phyloP scores from a whole-genome alignment of 2,797 vertebrate genomes.

The Danio jaintianensis region DNA sequence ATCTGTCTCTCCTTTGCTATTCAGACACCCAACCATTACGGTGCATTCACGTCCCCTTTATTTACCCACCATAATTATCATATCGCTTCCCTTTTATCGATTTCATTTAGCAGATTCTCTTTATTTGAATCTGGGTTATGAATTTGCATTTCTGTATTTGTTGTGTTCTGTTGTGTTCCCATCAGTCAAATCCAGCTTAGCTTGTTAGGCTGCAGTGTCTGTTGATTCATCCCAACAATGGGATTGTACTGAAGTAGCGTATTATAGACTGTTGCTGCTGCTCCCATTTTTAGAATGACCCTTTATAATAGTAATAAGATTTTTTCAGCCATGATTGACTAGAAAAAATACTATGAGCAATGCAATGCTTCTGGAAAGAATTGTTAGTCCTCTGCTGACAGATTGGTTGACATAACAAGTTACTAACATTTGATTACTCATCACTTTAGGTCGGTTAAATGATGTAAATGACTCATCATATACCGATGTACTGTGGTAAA shows the following conservation, averaged over 20 bases:
- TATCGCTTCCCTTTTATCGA: conserved; percentile 48
- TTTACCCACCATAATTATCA: conserved; percentile 39
- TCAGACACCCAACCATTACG: conserved; percentile 7
- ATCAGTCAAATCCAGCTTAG: conserved; percentile 8
- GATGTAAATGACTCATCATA: neutral
- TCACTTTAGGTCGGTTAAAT: conserved; percentile 8
- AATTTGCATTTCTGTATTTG: conserved; percentile 47
- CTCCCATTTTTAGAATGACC: neutral
- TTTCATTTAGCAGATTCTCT: conserved; percentile 40
- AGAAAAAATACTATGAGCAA: neutral
- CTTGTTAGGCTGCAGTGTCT: conserved; percentile 23
- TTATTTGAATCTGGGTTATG: conserved; percentile 28
- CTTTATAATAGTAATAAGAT: neutral
- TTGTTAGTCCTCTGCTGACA: conserved; percentile 1
- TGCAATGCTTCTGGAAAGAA: neutral
- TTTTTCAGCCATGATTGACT: neutral
- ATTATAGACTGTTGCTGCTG: conserved; percentile 5
- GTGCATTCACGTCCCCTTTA: conserved; percentile 44
- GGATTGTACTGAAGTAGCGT: conserved; percentile 11
- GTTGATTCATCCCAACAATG: neutral
- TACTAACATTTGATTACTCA: neutral
- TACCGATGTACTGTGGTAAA: neutral
- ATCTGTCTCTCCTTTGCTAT: conserved; percentile 28
- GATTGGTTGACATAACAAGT: neutral
- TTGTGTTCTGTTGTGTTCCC: conserved; percentile 11